These are phyloP conservation scores for Protonibea diacanthus DNA, from an alignment of 2,797 vertebrate genomes.

Conservation along the genomic window DNA sequence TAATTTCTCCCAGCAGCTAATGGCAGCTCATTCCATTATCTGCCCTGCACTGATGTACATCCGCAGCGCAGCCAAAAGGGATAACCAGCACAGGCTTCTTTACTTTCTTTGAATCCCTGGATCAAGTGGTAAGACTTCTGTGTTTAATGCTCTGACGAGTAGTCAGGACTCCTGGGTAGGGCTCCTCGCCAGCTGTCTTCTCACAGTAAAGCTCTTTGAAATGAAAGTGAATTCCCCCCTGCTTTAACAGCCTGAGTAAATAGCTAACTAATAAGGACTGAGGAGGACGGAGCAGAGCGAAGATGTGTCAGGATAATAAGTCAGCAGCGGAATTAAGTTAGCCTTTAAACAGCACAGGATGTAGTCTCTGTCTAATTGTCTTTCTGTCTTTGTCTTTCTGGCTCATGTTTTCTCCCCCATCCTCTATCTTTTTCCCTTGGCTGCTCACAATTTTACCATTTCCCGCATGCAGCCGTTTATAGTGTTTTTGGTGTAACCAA, in stretches of 20 bases:
- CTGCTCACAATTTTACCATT: neutral
- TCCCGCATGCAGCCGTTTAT: slow-evolving; percentile 19
- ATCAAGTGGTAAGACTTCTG: slow-evolving; percentile 71
- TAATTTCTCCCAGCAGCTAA: slow-evolving; percentile 51
- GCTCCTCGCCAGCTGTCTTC: slow-evolving; percentile 59
- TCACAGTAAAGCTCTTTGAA: slow-evolving; percentile 67
- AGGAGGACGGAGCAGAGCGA: slow-evolving; percentile 40
- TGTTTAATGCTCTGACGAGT: slow-evolving; percentile 64
- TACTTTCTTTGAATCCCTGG: slow-evolving; percentile 72
- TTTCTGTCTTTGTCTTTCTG: slow-evolving; percentile 14
- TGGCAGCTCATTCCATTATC: slow-evolving; percentile 58
- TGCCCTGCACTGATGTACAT: slow-evolving; percentile 51
- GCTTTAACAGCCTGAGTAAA: slow-evolving; percentile 65
- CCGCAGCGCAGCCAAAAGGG: slow-evolving; percentile 57
- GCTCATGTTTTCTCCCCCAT: neutral
- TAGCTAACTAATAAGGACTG: slow-evolving; percentile 63
- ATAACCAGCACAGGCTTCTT: slow-evolving; percentile 58
- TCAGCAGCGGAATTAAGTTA: slow-evolving; percentile 34
- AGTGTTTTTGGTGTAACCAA: slow-evolving; percentile 53
- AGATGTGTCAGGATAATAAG: slow-evolving; percentile 51
- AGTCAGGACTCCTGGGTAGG: slow-evolving; percentile 64
- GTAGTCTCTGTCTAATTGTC: slow-evolving; percentile 14
- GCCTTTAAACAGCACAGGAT: slow-evolving; percentile 29
- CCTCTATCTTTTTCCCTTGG: neutral
- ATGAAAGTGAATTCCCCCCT: slow-evolving; percentile 65